Percentiles rank a stretch among this genome's conserved stretches.
phyloP scores from a whole-genome alignment of 2,888 invertebrate genomes.

The Drosophila paranaensis region DNA sequence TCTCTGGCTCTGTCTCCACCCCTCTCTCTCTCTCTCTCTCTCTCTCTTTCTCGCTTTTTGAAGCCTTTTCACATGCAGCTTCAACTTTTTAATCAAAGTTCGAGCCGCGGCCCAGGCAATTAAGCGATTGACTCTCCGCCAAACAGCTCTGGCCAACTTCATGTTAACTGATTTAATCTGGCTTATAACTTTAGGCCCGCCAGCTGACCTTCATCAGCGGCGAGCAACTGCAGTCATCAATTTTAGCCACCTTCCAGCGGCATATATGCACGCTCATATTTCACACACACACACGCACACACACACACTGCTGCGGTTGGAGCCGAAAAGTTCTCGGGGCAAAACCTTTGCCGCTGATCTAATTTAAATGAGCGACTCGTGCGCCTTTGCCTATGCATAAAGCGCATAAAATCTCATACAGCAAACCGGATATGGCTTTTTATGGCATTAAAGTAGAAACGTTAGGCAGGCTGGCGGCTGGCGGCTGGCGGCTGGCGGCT shows the following conservation, averaged over 20 bases:
- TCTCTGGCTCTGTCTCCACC: slow-evolving; percentile 9
- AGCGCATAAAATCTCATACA: slow-evolving; percentile 69
- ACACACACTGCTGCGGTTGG: slow-evolving; percentile 15
- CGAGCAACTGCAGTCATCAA: slow-evolving; percentile 31
- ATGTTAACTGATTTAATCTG: slow-evolving; percentile 11
- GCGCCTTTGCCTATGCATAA: slow-evolving; percentile 34
- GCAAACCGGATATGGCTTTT: slow-evolving; percentile 64
- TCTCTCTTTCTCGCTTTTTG: background rate
- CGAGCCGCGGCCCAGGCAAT: slow-evolving; percentile 47
- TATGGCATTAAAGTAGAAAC: slow-evolving; percentile 57
- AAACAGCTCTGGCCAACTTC: slow-evolving; percentile 7
- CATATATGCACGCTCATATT: slow-evolving; percentile 17
- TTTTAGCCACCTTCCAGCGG: slow-evolving; percentile 22
- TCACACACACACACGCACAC: slow-evolving; percentile 21
- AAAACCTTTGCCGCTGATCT: slow-evolving; percentile 55
- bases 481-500: background rate
- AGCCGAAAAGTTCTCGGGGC: slow-evolving; percentile 24
- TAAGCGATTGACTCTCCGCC: slow-evolving; percentile 45
- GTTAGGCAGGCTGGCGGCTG: background rate
- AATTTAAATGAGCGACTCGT: slow-evolving; percentile 67
- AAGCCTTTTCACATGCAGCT: slow-evolving; percentile 6
- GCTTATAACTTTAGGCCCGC: background rate
- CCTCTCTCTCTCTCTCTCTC: background rate
- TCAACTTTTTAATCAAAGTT: slow-evolving; percentile 76
- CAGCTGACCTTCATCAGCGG: slow-evolving; percentile 26